These are phyloP conservation scores for Epinotia nisella DNA, from an alignment of 2,888 invertebrate species.

Conservation along the genomic window DNA sequence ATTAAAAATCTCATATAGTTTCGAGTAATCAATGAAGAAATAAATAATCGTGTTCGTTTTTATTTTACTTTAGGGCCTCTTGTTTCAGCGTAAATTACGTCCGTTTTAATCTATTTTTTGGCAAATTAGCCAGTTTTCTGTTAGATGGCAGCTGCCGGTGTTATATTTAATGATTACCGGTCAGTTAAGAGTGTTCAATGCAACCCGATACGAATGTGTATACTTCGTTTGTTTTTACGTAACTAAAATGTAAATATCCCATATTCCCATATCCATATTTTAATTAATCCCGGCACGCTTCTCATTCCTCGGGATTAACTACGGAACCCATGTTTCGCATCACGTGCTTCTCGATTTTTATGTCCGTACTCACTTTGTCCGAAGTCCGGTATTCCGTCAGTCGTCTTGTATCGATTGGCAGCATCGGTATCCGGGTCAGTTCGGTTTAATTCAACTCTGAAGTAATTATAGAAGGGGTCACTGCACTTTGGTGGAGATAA, in stretches of 20 bases:
- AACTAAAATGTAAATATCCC: neutral
- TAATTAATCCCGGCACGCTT: neutral
- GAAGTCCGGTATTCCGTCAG: conserved; percentile 54
- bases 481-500: conserved; percentile 37
- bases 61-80: no score
- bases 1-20: no score
- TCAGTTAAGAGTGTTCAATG: no score
- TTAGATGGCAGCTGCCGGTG: no score
- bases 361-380: conserved; percentile 55
- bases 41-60: no score
- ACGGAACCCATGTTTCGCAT: conserved; percentile 31
- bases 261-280: neutral
- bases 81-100: no score
- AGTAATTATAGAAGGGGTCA: conserved; percentile 47
- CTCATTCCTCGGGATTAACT: neutral
- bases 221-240: neutral
- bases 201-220: neutral
- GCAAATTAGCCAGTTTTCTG: no score
- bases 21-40: no score
- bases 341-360: conserved; percentile 67
- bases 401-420: conserved; percentile 59
- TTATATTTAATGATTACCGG: no score
- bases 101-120: no score
- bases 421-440: conserved; percentile 59
- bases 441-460: conserved; percentile 46